These are phyloP conservation scores for Pipistrellus nathusii DNA, from an alignment of 2,797 vertebrate genomes.

Conservation along the genomic window DNA sequence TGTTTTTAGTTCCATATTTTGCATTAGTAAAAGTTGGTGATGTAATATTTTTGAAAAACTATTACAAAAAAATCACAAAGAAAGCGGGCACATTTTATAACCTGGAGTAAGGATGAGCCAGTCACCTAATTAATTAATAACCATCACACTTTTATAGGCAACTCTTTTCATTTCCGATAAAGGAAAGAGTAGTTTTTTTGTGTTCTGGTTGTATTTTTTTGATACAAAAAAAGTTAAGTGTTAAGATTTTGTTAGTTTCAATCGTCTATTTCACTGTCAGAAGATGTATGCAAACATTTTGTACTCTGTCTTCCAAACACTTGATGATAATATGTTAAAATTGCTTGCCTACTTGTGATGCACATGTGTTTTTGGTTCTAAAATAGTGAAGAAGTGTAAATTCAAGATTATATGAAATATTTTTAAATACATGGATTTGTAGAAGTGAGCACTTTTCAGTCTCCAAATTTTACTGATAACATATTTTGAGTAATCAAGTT, in stretches of 20 bases:
- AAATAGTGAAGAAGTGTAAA: constrained; percentile 47
- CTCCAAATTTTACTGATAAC: constrained; percentile 11
- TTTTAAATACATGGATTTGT: constrained; percentile 27
- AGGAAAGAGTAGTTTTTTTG: neutral
- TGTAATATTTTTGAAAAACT: neutral
- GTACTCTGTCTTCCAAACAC: neutral
- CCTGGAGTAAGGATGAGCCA: constrained; percentile 1
- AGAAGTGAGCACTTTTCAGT: constrained; percentile 32
- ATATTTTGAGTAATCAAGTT: constrained; percentile 31
- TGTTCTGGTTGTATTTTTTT: constrained; percentile 22
- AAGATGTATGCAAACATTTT: constrained; percentile 16
- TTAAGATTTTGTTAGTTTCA: constrained; percentile 36
- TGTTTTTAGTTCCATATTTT: constrained; percentile 41
- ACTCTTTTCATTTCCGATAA: neutral
- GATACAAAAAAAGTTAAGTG: neutral
- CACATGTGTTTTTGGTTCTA: constrained; percentile 48
- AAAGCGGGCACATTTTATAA: neutral
- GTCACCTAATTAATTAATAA: neutral
- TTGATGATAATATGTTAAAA: constrained; percentile 7
- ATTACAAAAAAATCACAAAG: neutral
- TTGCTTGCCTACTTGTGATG: neutral
- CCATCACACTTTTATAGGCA: neutral
- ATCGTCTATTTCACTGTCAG: neutral
- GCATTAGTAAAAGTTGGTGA: constrained; percentile 1
- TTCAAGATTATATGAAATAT: constrained; percentile 35